Percentiles rank a stretch among this genome's conserved stretches.
Evolutionary conservation across 2,888 invertebrate species (phyloP).

Genomic region (Drosophila ustulata): DNA sequence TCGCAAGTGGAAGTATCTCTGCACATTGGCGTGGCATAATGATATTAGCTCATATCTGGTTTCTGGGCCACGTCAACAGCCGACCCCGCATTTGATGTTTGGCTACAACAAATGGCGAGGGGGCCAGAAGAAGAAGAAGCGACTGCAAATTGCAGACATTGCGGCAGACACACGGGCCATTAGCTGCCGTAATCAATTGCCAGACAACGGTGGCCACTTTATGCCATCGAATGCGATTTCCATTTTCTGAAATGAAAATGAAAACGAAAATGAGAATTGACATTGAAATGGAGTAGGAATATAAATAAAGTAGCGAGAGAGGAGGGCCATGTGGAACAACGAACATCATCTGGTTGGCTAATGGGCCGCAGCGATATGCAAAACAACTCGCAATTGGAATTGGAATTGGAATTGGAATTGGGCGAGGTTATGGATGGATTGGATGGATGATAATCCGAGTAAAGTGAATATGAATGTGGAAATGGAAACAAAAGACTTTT

Average conservation of each 20-base stretch:
- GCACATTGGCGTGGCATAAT: slow-evolving; percentile 30
- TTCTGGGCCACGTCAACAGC: slow-evolving; percentile 51
- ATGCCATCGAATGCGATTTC: slow-evolving; percentile 35
- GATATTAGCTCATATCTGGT: slow-evolving; percentile 41
- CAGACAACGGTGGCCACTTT: slow-evolving; percentile 57
- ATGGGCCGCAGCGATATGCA: slow-evolving; percentile 61
- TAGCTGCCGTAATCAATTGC: slow-evolving; percentile 66
- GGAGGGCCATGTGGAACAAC: slow-evolving; percentile 65
- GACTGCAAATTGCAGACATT: slow-evolving; percentile 48
- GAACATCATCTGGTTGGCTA: slow-evolving; percentile 47
- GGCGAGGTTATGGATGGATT: slow-evolving; percentile 60
- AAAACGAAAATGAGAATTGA: slow-evolving; percentile 67
- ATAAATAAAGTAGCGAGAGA: slow-evolving; percentile 4
- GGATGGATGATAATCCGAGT: slow-evolving; percentile 18
- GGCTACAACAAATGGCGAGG: slow-evolving; percentile 19
- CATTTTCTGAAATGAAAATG: slow-evolving; percentile 28
- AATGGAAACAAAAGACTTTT: not conserved
- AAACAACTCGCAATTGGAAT: slow-evolving; percentile 27
- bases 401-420: slow-evolving; percentile 54
- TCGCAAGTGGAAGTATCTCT: slow-evolving; percentile 29
- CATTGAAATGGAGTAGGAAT: slow-evolving; percentile 67
- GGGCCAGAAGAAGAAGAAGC: not conserved
- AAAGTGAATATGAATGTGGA: slow-evolving; percentile 27
- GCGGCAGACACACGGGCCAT: slow-evolving; percentile 58
- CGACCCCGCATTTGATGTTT: slow-evolving; percentile 58